A percentile compares a stretch with the other conserved stretches of the same genome.
These are phyloP conservation scores for Trogon melanurus DNA, from an alignment of 2,113 vertebrate species.

Conservation along the genomic window DNA sequence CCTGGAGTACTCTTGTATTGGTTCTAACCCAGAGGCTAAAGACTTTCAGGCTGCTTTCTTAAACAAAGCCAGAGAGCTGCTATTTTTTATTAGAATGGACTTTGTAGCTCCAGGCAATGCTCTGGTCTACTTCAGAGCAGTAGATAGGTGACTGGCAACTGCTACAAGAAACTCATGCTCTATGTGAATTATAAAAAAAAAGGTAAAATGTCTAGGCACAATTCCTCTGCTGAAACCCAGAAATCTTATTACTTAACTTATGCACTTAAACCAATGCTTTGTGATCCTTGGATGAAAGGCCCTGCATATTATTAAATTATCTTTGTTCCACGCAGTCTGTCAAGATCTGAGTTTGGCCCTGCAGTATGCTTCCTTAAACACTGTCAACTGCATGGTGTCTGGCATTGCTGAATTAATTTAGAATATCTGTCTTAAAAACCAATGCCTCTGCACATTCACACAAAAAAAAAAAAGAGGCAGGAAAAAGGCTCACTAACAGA, in stretches of 20 bases:
- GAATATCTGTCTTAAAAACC: slow-evolving; percentile 3
- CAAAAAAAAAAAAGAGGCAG: not conserved
- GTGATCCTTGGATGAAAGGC: slow-evolving; percentile 1
- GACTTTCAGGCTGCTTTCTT: not conserved
- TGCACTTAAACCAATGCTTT: not conserved
- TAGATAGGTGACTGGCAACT: not conserved
- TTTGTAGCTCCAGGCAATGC: not conserved
- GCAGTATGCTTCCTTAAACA: not conserved
- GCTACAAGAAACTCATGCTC: not conserved
- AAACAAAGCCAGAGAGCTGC: not conserved
- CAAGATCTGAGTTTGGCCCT: not conserved
- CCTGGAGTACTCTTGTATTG: not conserved
- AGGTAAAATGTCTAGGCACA: not conserved
- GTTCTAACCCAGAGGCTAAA: not conserved
- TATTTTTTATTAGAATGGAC: not conserved
- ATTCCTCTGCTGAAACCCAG: not conserved
- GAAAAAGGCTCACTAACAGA: not conserved
- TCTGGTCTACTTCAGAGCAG: not conserved
- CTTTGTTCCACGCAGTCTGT: slow-evolving; percentile 12
- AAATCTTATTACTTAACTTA: slow-evolving; percentile 15
- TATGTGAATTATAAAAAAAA: not conserved
- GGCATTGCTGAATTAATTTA: not conserved
- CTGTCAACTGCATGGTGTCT: not conserved
- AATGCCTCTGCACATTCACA: not conserved
- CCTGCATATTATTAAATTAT: not conserved